Base-by-base conservation (phyloP, 53 echinoderm and acorn worm species). In the Arbacia lixula region DNA sequence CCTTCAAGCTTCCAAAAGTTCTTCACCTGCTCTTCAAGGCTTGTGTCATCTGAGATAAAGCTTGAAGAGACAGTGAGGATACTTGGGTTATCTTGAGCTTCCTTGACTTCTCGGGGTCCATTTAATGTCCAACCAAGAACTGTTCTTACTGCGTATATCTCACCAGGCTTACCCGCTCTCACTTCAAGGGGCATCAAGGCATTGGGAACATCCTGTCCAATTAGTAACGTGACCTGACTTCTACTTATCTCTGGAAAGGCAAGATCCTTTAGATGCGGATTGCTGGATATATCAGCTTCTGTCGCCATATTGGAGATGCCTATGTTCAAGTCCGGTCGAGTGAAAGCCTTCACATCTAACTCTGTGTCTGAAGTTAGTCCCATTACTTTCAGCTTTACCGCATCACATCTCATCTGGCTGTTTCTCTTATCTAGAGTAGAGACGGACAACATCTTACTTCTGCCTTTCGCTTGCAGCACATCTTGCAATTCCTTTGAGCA, bases 191-290 rank as follows among this genome's bases (percentile, higher is more conserved):
- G 87, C 25, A 85, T 46, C 46, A 93, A 36, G 9, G 87, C 71
- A 1, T 80, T 68, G 12, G 90, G 93, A n/a, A 53, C 81, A 75
- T 90, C 88, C 52, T 87, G 93, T 19, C 93, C 90, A 43, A 93
- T 90, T 19, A 93, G 67, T 12, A 93, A 16, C 3, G 42, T 43
- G 0, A 90, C 79, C 14, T 90, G 34, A 12, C 25, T 16, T 24
- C 35, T 20, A 17, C 78, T 80, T 6, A 20, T 57, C 4, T 17
- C 69, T 19, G 69, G 69, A 40, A 68, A 19, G 24, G 8, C 69
- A 12, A 40, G 69, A 21, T 42, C 58, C 34, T 26, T 19, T 3
- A 89, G 67, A 41, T 93, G 89, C 30, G 52, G 32, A 61, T 87
- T 84, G 5, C 3, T 51, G 37, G 17, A 29, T 10, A 78, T 30